Base-by-base conservation (phyloP, 2,888 invertebrate species). In the Tinea pellionella region DNA sequence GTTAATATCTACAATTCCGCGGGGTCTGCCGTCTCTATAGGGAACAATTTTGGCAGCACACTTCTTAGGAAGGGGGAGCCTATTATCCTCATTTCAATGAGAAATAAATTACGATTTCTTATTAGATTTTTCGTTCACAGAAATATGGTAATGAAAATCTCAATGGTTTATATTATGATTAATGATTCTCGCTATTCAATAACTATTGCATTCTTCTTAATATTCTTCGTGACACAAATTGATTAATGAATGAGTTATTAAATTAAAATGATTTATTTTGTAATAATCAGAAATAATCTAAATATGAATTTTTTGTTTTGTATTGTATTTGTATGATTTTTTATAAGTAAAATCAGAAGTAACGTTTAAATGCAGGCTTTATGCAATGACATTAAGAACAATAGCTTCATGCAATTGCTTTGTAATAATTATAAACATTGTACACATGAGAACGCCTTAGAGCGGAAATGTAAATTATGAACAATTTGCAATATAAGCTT, bases 31-130 rank as follows among this genome's bases (percentile, higher is more conserved):
- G 55, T 64, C 70, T 70, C 76, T 67, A 73, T 69, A 68, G 79
- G 78, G 78, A 78, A 80, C 77, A 75, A 76, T 81, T 77, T 65
- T 73, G 57, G 73, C 68, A 57, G 57, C 18, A 55, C 24, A 70
- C 74, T 71, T 77, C 77, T 77, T 72, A 74, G 77, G 77, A 78
- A 70, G 75, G 69, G n/a, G 71, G 71, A 70, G 74, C 78, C 82
- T 79, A 82, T 84, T 86, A 83, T 84, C 79, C 82, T 78, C 80
- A 76, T 83, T 85, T 83, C 86, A 84, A 86, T 85, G 82, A 83
- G 86, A 86, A 83, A 85, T 86, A 85, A 86, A 86, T 84, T 86
- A 81, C 79, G 79, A 83, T 83, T 85, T 83, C 81, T 84, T 86
- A 85, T 84, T 86, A 85, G 79, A 75, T 81, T 86, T 80, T 78